Evolutionary conservation across 2,888 invertebrate species (phyloP).

Genomic region (Cephus nigrinus): DNA sequence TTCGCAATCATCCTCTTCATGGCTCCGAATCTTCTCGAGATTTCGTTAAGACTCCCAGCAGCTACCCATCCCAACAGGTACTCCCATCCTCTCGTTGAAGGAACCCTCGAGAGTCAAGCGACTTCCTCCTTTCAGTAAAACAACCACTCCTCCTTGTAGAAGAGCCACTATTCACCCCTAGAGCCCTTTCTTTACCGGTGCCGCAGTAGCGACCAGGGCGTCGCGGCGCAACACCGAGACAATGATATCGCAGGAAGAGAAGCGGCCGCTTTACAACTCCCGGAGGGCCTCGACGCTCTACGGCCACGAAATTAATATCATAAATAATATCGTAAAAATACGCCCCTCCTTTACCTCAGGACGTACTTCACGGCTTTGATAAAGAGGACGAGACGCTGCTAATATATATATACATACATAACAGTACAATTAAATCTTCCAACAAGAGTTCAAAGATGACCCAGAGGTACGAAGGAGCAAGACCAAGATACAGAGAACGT

Average conservation of each 20-base stretch:
- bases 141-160: slow-evolving; percentile 31
- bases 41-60: no score
- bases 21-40: no score
- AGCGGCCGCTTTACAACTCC: slow-evolving; percentile 63
- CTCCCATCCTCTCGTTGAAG: no score
- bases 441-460: no score
- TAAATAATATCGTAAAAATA: slow-evolving; percentile 65
- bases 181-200: slow-evolving; percentile 56
- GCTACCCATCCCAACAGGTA: no score
- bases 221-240: slow-evolving; percentile 49
- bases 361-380: neutral
- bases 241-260: slow-evolving; percentile 64
- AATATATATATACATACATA: no score
- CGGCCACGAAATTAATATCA: slow-evolving; percentile 64
- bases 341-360: slow-evolving; percentile 29
- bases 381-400: no score
- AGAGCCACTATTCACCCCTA: slow-evolving; percentile 57
- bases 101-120: neutral
- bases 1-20: slow-evolving; percentile 22
- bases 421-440: no score
- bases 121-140: slow-evolving; percentile 55
- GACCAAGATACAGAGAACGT: no score
- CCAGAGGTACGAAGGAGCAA: no score
- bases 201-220: slow-evolving; percentile 31
- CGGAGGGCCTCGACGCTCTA: slow-evolving; percentile 45